Percentiles rank a stretch among this genome's conserved stretches.
These are phyloP conservation scores for Melipona quadrifasciata DNA, from an alignment of 1,140 invertebrate genomes.

Conservation along the genomic window DNA sequence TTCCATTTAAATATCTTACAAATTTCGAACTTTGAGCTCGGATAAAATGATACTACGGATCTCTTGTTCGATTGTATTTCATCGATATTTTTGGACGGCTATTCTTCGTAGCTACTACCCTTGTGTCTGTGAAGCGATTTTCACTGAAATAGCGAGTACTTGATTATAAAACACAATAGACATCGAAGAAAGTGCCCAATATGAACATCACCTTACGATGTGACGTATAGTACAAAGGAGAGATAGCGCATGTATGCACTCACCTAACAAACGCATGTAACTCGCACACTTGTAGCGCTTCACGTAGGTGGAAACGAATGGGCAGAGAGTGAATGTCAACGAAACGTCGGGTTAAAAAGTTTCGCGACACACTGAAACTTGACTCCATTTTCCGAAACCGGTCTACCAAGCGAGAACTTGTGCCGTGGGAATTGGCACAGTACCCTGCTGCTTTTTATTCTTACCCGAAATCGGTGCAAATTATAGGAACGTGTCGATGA, in stretches of 20 bases:
- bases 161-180: conserved; percentile 1
- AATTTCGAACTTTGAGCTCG: background rate
- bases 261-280: conserved; percentile 48
- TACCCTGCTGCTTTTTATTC: conserved; percentile 40
- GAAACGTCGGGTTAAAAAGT: conserved; percentile 63
- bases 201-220: conserved; percentile 23
- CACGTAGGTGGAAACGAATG: conserved; percentile 63
- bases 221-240: conserved; percentile 5
- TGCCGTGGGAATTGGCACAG: conserved; percentile 64
- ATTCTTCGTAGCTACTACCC: too few species aligned
- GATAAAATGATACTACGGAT: background rate
- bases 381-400: conserved; percentile 66
- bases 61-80: background rate
- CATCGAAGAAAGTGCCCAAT: conserved; percentile 12
- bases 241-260: background rate
- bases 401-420: conserved; percentile 49
- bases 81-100: background rate
- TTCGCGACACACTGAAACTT: conserved; percentile 58
- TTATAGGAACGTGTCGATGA: conserved; percentile 32
- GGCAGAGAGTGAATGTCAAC: conserved; percentile 67
- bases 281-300: conserved; percentile 39
- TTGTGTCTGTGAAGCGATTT: background rate
- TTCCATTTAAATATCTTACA: background rate
- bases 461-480: conserved; percentile 47
- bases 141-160: background rate